Evolutionary conservation across 1,140 invertebrate species (phyloP), one percentile per base, ranked within the genome.

Genomic region (Chironomus tepperi): DNA sequence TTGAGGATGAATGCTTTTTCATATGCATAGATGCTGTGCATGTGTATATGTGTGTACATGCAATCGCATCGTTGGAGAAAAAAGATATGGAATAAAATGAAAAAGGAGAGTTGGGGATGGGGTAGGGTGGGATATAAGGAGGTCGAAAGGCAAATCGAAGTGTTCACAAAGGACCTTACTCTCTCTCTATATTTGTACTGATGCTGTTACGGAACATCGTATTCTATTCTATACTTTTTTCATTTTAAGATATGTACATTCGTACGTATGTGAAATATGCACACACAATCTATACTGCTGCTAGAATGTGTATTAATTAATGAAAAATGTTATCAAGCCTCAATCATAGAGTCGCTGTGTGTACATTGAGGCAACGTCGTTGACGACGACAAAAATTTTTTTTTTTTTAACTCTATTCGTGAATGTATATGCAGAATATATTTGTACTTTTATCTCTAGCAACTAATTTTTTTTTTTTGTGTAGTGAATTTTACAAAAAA

Each of bases 311-410:
- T 70, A 70, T 70, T 70, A 70, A 70, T 70, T 70, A 70, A 70
- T 70, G 65, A 70, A 70, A 70, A 70, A 70, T 70, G 65, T 70
- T 70, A 70, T 70, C 65, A 70, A 70, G 65, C 65, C 18, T 70
- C 65, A 70, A 70, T 70, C 65, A 70, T 70, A 57, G 47, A 57
- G 43, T 47, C 9, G 12, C 12, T 57, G n/a, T 57, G 47, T n/a
- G n/a, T n/a, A 57, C 47, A 57, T 57, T n/a, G 47, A 57, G n/a
- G 24, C n/a, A 47, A 47, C 43, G 47, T 15, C 47, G 47, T n/a
- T n/a, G 47, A 57, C 47, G 47, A 57, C 47, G 47, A 57, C 47
- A n/a, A 57, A n/a, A n/a, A 12, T 57, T 57, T 57, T 57, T 34
- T 34, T 34, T 2, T 34, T 34, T 34, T 5, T 12, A 12, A 57